These are phyloP conservation scores for Baccha elongata DNA, from an alignment of 2,888 invertebrate genomes.

Conservation along the genomic window DNA sequence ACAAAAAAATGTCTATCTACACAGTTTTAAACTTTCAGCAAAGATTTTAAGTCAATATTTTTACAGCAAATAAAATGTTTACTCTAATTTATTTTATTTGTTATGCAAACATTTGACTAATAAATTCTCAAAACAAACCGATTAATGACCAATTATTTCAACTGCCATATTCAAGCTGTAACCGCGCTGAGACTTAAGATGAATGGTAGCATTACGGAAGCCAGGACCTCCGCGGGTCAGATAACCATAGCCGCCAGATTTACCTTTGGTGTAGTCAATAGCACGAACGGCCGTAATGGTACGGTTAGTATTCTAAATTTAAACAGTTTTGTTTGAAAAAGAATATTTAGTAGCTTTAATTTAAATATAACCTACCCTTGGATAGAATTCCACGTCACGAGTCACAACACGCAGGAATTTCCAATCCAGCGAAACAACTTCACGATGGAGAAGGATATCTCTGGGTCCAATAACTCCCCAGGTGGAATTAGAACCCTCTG, in stretches of 20 bases:
- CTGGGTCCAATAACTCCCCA: conserved; percentile 43
- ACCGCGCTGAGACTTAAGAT: conserved; percentile 81
- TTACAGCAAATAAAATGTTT: too few species aligned
- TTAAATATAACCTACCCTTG: conserved; percentile 30
- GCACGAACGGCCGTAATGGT: conserved; percentile 47
- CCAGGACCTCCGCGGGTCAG: conserved; percentile 80
- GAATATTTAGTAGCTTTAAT: not conserved
- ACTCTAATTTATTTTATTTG: conserved; percentile 9
- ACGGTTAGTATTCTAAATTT: conserved; percentile 53
- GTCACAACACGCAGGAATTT: conserved; percentile 62
- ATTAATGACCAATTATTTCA: conserved; percentile 78
- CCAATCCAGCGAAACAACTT: conserved; percentile 52
- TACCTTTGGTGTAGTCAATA: conserved; percentile 33
- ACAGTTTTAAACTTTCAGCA: too few species aligned
- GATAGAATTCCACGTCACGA: conserved; percentile 57
- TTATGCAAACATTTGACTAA: not conserved
- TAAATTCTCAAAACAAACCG: not conserved
- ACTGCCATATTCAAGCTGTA: conserved; percentile 81
- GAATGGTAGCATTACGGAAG: conserved; percentile 77
- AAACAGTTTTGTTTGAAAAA: not conserved
- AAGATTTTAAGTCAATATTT: too few species aligned
- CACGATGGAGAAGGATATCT: conserved; percentile 56
- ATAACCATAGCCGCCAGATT: conserved; percentile 80
- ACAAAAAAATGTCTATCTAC: too few species aligned
- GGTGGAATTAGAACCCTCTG: conserved; percentile 38